Percentiles rank a stretch among this genome's conserved stretches.
These are phyloP conservation scores for Cavia porcellus DNA, from an alignment of 2,113 vertebrate genomes.

Conservation along the genomic window DNA sequence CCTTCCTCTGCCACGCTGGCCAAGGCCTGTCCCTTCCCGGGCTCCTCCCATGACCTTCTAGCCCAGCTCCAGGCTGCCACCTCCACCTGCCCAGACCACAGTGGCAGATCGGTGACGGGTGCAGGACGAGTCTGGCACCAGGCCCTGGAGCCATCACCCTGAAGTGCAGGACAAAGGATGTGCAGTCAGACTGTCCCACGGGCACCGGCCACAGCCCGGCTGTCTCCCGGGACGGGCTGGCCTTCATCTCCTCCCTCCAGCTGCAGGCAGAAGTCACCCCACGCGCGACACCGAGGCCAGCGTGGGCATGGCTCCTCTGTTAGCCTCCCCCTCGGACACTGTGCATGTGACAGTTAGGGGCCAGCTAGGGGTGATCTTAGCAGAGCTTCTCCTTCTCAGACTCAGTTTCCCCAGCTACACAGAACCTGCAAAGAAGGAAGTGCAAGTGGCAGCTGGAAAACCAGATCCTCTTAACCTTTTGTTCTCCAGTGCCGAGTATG, in stretches of 20 bases:
- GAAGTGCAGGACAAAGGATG: constrained; percentile 67
- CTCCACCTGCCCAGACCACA: constrained; percentile 39
- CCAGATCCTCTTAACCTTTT: rapidly evolving
- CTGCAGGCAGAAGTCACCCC: not conserved
- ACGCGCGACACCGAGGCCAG: no score
- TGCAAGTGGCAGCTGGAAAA: not conserved
- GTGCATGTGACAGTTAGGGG: not conserved
- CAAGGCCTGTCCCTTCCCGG: not conserved
- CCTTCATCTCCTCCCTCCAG: not conserved
- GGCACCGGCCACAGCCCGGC: not conserved
- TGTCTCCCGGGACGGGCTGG: not conserved
- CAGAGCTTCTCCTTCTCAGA: not conserved
- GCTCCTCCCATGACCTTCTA: not conserved
- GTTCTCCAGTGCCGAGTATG: not conserved
- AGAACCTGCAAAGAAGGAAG: not conserved
- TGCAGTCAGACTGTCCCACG: constrained; percentile 30
- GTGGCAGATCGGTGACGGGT: not conserved
- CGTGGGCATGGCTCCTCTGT: not conserved
- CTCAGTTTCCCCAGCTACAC: not conserved
- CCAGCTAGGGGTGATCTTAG: not conserved
- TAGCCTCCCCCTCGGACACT: not conserved
- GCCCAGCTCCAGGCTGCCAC: constrained; percentile 45
- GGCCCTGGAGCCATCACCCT: constrained; percentile 51
- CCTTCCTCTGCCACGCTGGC: not conserved
- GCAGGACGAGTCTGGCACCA: not conserved